These are phyloP conservation scores for Pseudochirops corinnae DNA, from an alignment of 2,797 vertebrate species.

Conservation along the genomic window DNA sequence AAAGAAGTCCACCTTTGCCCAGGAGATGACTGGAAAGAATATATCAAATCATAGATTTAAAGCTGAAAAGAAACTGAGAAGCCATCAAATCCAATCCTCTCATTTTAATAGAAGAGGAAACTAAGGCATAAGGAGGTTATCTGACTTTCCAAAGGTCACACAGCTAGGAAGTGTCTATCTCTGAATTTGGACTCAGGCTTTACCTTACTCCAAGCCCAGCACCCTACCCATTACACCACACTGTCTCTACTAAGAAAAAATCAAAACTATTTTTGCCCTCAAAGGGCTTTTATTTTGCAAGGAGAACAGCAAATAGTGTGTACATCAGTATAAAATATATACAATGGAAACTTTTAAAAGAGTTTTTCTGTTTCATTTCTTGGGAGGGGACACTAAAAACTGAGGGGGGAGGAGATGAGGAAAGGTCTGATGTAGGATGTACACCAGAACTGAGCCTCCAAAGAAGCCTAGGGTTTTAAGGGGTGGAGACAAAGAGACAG, in stretches of 20 bases:
- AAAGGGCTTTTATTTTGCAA: not conserved
- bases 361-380: not conserved
- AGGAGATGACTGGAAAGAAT: not conserved
- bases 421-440: not conserved
- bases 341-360: not conserved
- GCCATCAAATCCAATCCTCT: not conserved
- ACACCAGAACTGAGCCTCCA: not conserved
- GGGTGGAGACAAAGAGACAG: not conserved
- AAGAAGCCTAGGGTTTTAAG: not conserved
- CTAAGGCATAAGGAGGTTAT: not conserved
- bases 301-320: not conserved
- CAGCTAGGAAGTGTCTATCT: not conserved
- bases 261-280: not conserved
- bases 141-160: not conserved
- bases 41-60: not conserved
- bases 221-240: not conserved
- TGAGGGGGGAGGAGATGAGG: not conserved
- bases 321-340: not conserved
- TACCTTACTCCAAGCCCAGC: not conserved
- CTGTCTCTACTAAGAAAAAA: not conserved
- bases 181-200: not conserved
- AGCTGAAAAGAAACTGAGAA: not conserved
- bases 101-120: not conserved
- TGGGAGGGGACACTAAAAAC: not conserved
- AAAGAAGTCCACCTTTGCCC: not conserved